phyloP scores from a whole-genome alignment of 2,888 invertebrate genomes.

The Himalopsyche tibetana region DNA sequence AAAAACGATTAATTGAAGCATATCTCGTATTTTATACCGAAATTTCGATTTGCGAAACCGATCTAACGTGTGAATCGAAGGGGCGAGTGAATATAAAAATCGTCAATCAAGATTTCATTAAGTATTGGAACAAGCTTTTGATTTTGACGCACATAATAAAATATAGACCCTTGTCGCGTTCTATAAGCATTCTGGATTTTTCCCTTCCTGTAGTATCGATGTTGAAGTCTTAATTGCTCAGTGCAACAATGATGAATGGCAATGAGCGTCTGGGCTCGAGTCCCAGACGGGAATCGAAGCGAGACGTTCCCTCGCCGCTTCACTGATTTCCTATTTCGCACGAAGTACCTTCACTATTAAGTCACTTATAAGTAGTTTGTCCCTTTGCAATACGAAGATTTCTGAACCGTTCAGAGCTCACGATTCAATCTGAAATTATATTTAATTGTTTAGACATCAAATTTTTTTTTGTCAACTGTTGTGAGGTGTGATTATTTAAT shows the following conservation, averaged over 20 bases:
- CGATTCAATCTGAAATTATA: no score
- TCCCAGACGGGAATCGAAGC: conserved; percentile 31
- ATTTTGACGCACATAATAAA: not conserved
- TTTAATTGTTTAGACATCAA: no score
- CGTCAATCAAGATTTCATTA: no score
- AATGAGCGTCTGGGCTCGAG: not conserved
- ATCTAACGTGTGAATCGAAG: no score
- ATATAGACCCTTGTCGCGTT: not conserved
- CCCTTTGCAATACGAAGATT: no score
- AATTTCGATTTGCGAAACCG: no score
- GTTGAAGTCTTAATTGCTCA: not conserved
- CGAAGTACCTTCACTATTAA: not conserved
- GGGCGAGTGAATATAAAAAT: no score
- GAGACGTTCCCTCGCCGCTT: conserved; percentile 30
- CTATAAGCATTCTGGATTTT: not conserved
- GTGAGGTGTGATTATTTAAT: no score
- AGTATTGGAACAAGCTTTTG: not conserved
- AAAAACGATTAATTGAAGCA: no score
- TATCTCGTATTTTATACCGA: no score
- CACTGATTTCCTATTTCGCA: conserved; percentile 16
- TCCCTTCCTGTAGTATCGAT: conserved; percentile 8
- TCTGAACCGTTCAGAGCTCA: no score
- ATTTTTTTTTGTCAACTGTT: no score
- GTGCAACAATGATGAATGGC: conserved; percentile 19
- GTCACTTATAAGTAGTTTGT: not conserved